These are phyloP conservation scores for Onchidella celtica DNA, from an alignment of 2,888 invertebrate genomes.

Conservation along the genomic window DNA sequence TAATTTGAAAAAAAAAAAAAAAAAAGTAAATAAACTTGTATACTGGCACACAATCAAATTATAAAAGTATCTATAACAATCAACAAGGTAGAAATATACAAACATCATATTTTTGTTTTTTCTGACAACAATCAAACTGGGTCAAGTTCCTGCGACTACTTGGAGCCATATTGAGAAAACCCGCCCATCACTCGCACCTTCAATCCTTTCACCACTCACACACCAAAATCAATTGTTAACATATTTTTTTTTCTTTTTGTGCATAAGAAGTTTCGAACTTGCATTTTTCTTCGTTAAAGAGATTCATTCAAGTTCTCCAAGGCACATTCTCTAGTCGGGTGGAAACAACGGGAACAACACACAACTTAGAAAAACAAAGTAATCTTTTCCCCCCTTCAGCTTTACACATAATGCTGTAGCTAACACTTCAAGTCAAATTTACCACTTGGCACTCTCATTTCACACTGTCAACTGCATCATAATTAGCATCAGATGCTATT, in stretches of 20 bases:
- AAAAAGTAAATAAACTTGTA: neutral
- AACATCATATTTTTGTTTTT: neutral
- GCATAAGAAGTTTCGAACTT: neutral
- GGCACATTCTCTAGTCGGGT: constrained; percentile 36
- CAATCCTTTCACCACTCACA: neutral
- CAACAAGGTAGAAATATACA: constrained; percentile 37
- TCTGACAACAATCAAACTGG: neutral
- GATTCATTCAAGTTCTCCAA: constrained; percentile 41
- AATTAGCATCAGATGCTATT: too few species aligned
- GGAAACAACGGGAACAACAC: neutral
- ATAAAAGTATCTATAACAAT: neutral
- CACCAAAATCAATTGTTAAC: neutral
- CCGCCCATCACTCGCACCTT: constrained; percentile 6
- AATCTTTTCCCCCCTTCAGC: neutral
- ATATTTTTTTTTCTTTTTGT: neutral
- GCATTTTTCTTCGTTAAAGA: constrained; percentile 6
- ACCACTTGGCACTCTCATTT: too few species aligned
- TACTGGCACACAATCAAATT: neutral
- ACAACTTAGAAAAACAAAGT: neutral
- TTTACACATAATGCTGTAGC: too few species aligned
- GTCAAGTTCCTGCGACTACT: constrained; percentile 23
- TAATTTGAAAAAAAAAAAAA: neutral
- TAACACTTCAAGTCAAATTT: too few species aligned
- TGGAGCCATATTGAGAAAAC: neutral
- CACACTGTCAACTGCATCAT: too few species aligned